A percentile compares a stretch with the other conserved stretches of the same genome.
These are phyloP conservation scores for Dreissena polymorpha DNA, from an alignment of 1,140 invertebrate genomes.

Conservation along the genomic window DNA sequence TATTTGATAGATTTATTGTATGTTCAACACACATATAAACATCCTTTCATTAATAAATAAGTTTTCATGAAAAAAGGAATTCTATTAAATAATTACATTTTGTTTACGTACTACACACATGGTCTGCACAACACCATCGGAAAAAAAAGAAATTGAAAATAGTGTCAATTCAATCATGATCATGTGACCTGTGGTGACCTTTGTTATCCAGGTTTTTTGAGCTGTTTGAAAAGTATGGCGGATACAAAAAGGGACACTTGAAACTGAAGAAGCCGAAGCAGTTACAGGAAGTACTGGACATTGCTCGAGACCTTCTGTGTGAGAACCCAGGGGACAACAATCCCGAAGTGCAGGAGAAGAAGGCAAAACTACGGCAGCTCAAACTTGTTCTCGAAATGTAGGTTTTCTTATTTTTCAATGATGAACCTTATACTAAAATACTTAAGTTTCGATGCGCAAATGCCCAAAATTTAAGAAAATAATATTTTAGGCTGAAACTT, in stretches of 20 bases:
- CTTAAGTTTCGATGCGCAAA: neutral
- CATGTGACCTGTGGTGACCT: neutral
- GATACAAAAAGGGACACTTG: constrained; percentile 96
- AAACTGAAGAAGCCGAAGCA: constrained; percentile 97
- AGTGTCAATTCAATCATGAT: no score
- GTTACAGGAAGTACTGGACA: constrained; percentile 98
- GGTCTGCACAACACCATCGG: no score
- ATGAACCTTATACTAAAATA: neutral
- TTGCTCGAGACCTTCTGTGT: constrained; percentile 92
- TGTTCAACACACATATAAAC: no score
- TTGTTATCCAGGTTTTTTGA: constrained; percentile 93
- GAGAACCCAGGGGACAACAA: constrained; percentile 90
- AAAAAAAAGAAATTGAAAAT: no score
- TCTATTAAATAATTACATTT: no score
- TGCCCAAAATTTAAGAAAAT: neutral
- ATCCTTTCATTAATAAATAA: no score
- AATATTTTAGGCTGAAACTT: neutral
- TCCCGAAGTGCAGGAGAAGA: constrained; percentile 92
- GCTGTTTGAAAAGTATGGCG: constrained; percentile 98
- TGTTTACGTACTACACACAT: no score
- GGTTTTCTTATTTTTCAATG: constrained; percentile 69
- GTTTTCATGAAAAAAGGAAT: no score
- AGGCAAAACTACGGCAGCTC: constrained; percentile 97
- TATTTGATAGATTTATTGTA: no score
- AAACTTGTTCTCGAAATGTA: constrained; percentile 99